These are phyloP conservation scores for Planiliza haematocheilus DNA, from an alignment of 2,113 vertebrate species.

Conservation along the genomic window DNA sequence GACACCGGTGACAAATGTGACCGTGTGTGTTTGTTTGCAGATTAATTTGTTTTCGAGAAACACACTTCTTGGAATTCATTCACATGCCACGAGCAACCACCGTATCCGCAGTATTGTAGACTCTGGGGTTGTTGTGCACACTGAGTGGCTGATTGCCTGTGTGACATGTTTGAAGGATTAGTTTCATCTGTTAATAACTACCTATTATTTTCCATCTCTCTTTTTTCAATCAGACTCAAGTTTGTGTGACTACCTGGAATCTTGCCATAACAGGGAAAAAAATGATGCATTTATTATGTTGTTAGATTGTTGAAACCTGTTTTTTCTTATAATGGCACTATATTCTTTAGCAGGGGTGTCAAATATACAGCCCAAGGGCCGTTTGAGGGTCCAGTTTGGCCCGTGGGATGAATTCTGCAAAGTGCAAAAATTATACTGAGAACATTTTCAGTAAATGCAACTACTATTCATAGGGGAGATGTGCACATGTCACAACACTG, in stretches of 20 bases:
- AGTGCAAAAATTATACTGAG: no score
- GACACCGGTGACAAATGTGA: conserved; percentile 29
- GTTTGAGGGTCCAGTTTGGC: no score
- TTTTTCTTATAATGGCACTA: no score
- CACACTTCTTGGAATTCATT: conserved; percentile 18
- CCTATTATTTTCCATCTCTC: neutral
- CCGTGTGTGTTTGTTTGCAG: conserved; percentile 11
- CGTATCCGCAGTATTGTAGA: conserved; percentile 7
- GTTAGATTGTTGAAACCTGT: neutral
- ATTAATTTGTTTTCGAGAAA: conserved; percentile 36
- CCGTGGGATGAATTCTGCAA: no score
- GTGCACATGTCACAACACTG: no score
- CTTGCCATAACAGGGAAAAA: neutral
- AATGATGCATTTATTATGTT: no score
- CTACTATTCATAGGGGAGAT: no score
- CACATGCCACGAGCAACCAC: conserved; percentile 5
- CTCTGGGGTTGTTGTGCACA: neutral
- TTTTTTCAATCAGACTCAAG: neutral
- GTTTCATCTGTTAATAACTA: neutral
- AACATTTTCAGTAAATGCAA: no score
- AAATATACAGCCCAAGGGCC: no score
- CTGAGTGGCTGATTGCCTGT: neutral
- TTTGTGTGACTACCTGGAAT: neutral
- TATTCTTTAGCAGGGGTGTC: no score
- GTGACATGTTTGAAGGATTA: neutral